A percentile compares a stretch with the other conserved stretches of the same genome.
phyloP scores from a whole-genome alignment of 2,113 vertebrate genomes.

The Hystrix cristata region DNA sequence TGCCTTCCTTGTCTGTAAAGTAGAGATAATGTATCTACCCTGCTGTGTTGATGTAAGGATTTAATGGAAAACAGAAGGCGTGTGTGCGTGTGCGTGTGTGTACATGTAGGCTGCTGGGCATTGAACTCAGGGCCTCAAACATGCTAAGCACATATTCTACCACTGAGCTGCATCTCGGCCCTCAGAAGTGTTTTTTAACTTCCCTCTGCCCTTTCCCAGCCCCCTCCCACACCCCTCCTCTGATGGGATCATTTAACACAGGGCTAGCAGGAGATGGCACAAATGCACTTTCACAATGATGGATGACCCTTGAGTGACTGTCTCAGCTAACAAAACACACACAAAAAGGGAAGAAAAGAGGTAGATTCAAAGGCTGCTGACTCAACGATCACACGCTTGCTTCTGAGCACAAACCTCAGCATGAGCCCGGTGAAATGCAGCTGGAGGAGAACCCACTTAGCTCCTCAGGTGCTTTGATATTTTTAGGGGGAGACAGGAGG shows the following conservation, averaged over 20 bases:
- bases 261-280: not conserved
- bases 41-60: not conserved
- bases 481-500: constrained; percentile 50
- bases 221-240: not conserved
- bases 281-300: not conserved
- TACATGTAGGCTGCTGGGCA: not conserved
- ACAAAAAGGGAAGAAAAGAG: not conserved
- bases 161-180: not conserved
- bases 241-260: not conserved
- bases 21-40: not conserved
- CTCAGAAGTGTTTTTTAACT: not conserved
- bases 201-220: not conserved
- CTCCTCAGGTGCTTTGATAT: constrained; percentile 42
- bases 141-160: not conserved
- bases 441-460: constrained; percentile 10
- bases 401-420: constrained; percentile 40
- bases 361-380: constrained; percentile 56
- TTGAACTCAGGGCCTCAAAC: not conserved
- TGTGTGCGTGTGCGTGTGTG: not conserved
- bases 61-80: not conserved
- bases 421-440: constrained; percentile 7
- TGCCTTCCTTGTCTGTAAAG: not conserved
- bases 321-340: constrained; percentile 42
- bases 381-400: not conserved
- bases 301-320: not conserved